A percentile compares a stretch with the other conserved stretches of the same genome.
These are phyloP conservation scores for Bradynema listronoti DNA, from an alignment of 1,140 invertebrate genomes.

Conservation along the genomic window DNA sequence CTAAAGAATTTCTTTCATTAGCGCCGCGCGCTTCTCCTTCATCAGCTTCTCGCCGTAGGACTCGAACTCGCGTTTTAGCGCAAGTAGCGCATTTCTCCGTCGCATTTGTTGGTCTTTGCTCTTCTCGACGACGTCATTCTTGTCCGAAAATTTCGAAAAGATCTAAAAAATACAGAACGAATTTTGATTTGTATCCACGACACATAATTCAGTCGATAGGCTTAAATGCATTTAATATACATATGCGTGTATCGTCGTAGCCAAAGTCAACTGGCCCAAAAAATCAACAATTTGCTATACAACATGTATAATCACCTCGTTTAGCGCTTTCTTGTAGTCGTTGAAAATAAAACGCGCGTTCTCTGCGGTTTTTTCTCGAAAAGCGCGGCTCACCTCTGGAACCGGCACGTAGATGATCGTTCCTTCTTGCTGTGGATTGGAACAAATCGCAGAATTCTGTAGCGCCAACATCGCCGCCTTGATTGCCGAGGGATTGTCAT, in stretches of 20 bases:
- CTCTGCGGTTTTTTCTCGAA: conserved; percentile 33
- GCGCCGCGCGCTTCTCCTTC: not conserved
- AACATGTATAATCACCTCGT: conserved; percentile 19
- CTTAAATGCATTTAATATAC: no score
- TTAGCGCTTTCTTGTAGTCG: conserved; percentile 42
- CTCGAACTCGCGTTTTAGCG: not conserved
- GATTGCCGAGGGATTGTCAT: conserved; percentile 45
- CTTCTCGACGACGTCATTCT: not conserved
- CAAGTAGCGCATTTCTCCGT: not conserved
- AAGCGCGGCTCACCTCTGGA: conserved; percentile 44
- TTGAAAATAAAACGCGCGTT: conserved; percentile 36
- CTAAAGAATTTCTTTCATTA: not conserved
- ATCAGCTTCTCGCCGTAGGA: not conserved
- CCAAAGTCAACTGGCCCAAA: not conserved
- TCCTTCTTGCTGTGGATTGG: conserved; percentile 53
- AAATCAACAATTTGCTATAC: not conserved
- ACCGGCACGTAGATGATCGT: conserved; percentile 35
- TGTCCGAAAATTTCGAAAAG: not conserved
- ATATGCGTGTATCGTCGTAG: no score
- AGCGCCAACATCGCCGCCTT: conserved; percentile 41
- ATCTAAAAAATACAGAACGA: not conserved
- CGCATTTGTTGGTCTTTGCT: not conserved
- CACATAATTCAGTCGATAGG: no score
- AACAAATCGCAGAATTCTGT: conserved; percentile 31
- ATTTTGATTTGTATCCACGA: not conserved